A percentile compares a stretch with the other conserved stretches of the same genome.
Evolutionary conservation across 2,888 invertebrate genomes (phyloP).

Genomic region (Adineta ricciae): DNA sequence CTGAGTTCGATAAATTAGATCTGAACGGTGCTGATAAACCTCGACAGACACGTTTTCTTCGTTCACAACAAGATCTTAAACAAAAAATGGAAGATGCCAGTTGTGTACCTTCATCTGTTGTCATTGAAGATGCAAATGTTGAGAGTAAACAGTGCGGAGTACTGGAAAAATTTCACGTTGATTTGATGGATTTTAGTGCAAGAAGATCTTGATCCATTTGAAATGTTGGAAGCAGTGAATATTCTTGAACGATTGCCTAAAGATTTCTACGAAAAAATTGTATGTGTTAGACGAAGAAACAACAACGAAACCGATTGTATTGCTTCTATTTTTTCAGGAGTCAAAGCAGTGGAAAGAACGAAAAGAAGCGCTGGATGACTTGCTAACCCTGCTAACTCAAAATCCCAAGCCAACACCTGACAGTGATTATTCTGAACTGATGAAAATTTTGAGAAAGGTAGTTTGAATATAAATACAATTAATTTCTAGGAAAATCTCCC

Average conservation of each 20-base stretch:
- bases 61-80: slow-evolving; percentile 67
- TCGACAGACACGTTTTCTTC: slow-evolving; percentile 63
- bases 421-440: slow-evolving; percentile 82
- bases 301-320: not conserved
- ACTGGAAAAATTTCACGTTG: slow-evolving; percentile 35
- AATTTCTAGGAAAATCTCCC: slow-evolving; percentile 36
- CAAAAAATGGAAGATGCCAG: slow-evolving; percentile 43
- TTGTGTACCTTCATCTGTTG: not conserved
- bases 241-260: slow-evolving; percentile 81
- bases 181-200: slow-evolving; percentile 51
- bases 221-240: slow-evolving; percentile 79
- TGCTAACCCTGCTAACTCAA: slow-evolving; percentile 65
- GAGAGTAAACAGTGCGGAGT: slow-evolving; percentile 51
- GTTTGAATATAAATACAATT: slow-evolving; percentile 23
- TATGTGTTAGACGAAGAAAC: not conserved
- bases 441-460: slow-evolving; percentile 75
- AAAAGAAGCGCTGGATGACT: slow-evolving; percentile 74
- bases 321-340: slow-evolving; percentile 47
- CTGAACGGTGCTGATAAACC: slow-evolving; percentile 56
- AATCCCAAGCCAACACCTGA: slow-evolving; percentile 66
- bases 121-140: slow-evolving; percentile 49
- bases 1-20: slow-evolving; percentile 66
- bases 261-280: slow-evolving; percentile 77
- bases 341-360: slow-evolving; percentile 93
- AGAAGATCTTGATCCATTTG: slow-evolving; percentile 59